Evolutionary conservation across 2,888 invertebrate species (phyloP).

Genomic region (Phania funesta): DNA sequence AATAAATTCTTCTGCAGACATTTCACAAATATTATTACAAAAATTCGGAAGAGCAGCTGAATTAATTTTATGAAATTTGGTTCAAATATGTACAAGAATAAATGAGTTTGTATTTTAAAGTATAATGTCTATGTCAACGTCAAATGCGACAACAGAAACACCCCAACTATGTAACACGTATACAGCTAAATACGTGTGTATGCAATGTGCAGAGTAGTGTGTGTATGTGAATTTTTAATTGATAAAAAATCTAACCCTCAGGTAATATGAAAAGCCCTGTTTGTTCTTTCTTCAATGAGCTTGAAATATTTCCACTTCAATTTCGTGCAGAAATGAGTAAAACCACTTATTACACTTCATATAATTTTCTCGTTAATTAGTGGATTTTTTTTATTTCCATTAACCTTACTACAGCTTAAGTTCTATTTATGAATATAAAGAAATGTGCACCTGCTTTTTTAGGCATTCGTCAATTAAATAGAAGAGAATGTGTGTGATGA

Average conservation of each 20-base stretch:
- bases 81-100: too few relatives aligned
- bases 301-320: neutral
- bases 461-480: neutral
- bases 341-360: conserved; percentile 9
- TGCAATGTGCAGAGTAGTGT: neutral
- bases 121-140: too few relatives aligned
- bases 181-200: neutral
- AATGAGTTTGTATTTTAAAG: too few relatives aligned
- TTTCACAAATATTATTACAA: too few relatives aligned
- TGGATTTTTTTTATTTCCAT: neutral
- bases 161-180: too few relatives aligned
- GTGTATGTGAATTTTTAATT: neutral
- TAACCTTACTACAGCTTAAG: conserved; percentile 2
- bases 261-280: neutral
- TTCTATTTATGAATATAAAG: neutral
- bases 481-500: too few relatives aligned
- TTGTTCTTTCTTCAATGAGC: conserved; percentile 2
- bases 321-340: neutral
- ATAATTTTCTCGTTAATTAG: conserved; percentile 35
- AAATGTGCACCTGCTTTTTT: neutral
- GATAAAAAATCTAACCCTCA: neutral
- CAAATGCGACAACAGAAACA: too few relatives aligned
- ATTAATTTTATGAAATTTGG: too few relatives aligned
- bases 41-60: too few relatives aligned
- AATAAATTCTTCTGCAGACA: too few relatives aligned